Evolutionary conservation across 35 echinoderm and acorn worm species (phyloP).

Genomic region (Apostichopus californicus): DNA sequence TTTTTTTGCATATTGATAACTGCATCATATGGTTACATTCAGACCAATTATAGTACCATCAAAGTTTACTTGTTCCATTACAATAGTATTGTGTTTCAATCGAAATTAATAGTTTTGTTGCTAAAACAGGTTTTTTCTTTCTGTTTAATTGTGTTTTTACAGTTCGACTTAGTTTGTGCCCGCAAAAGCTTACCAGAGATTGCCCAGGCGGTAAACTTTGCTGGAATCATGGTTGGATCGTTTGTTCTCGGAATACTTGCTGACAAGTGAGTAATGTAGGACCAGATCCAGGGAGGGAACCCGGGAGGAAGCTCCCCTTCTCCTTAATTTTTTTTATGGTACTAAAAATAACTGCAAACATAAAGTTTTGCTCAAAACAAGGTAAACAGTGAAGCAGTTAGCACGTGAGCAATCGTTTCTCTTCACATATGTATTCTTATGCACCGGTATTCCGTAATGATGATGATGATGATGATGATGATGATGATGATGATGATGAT

Average conservation of each 20-base stretch:
- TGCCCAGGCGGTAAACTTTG: constrained; percentile 30
- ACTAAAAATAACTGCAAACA: neutral
- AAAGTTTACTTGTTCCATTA: no score
- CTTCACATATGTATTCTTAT: neutral
- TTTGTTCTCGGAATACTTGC: constrained; percentile 12
- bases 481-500: no score
- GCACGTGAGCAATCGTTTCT: neutral
- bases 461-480: no score
- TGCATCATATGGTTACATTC: no score
- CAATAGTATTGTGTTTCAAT: no score
- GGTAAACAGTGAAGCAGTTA: neutral
- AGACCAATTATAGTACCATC: no score
- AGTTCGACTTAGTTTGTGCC: constrained; percentile 55
- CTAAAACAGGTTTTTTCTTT: no score
- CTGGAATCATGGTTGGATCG: constrained; percentile 40
- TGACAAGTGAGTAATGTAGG: neutral
- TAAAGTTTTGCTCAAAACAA: neutral
- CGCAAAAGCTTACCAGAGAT: constrained; percentile 12
- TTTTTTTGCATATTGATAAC: no score
- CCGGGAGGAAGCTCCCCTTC: neutral
- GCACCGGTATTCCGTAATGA: no score
- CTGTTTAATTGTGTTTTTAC: neutral
- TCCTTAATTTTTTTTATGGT: neutral
- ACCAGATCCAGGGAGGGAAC: neutral
- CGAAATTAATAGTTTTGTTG: no score